These are phyloP conservation scores for Coregonus clupeaformis DNA, from an alignment of 2,113 vertebrate genomes.

Conservation along the genomic window DNA sequence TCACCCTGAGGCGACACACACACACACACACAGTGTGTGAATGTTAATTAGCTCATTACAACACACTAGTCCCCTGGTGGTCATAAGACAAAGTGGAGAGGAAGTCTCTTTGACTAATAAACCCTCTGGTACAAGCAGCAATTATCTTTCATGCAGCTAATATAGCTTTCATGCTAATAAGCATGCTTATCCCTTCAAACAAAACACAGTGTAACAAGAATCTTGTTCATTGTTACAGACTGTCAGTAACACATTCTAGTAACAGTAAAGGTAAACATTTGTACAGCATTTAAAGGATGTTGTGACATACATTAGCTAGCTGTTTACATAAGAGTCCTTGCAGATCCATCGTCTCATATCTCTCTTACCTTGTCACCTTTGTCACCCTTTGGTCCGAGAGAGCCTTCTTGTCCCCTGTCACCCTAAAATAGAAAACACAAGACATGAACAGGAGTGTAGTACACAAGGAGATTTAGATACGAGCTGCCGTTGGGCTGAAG, in stretches of 20 bases:
- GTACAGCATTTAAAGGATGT: too few species aligned
- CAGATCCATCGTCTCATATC: not conserved
- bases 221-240: not conserved
- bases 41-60: slow-evolving; percentile 45
- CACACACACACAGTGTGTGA: slow-evolving; percentile 4
- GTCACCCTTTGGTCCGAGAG: slow-evolving; percentile 70
- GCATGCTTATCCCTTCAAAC: not conserved
- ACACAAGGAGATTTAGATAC: not conserved
- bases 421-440: slow-evolving; percentile 58
- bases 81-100: slow-evolving; percentile 11
- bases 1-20: slow-evolving; percentile 77
- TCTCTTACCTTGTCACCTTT: slow-evolving; percentile 75
- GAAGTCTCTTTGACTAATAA: not conserved
- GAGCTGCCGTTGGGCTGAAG: not conserved
- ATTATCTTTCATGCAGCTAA: not conserved
- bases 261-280: too few species aligned
- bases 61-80: slow-evolving; percentile 5
- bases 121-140: not conserved
- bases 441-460: not conserved
- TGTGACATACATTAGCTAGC: too few species aligned
- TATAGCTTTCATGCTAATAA: not conserved
- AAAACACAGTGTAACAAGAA: not conserved
- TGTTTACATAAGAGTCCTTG: too few species aligned
- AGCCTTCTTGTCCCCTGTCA: slow-evolving; percentile 69
- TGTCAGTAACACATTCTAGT: not conserved